Evolutionary conservation across 2,113 vertebrate genomes (phyloP), one percentile per base, ranked within the genome.

Genomic region (Triplophysa dalaica): DNA sequence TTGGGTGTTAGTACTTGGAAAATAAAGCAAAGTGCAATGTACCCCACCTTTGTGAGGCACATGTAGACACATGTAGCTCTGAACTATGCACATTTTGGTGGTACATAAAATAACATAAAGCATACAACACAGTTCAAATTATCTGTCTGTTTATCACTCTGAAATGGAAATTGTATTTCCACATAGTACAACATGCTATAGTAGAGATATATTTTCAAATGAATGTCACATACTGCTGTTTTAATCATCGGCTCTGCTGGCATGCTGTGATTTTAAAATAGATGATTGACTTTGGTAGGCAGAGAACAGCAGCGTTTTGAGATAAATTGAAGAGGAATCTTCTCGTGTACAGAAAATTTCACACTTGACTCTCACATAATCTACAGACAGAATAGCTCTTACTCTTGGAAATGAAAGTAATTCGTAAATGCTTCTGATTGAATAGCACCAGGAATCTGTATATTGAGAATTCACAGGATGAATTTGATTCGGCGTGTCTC

Each of bases 401-500:
- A 73, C n/a, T 73, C 54, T 26, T 22, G 38, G 41, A 63, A 75
- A 63, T 62, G 41, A 75, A 63, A 75, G 72, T 63, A 75, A 75
- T 75, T 75, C 41, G 17, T 75, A 26, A n/a, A 75, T 75, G 43
- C 60, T 63, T 82, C 50, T 80, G 50, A 80, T 76, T 24, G 50
- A 80, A 52, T 60, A 52, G 69, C 66, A 58, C 21, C 13, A 41
- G 61, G 26, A 58, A 70, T 56, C 66, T 48, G 9, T 61, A 52
- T 56, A 79, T 64, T 26, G 26, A 45, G 22, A 64, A 69, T 65
- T 52, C 64, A 52, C 64, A 19, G 62, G 61, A 62, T 81, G 26
- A 63, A 43, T 75, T 81, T 81, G 19, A 52, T 68, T 81, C 63
- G 29, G 43, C 26, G 63, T 29, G 21, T 45, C n/a, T 79, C 87